Conservation (phyloP, 2,113 vertebrate species). For the Nyctibius bracteatus region DNA sequence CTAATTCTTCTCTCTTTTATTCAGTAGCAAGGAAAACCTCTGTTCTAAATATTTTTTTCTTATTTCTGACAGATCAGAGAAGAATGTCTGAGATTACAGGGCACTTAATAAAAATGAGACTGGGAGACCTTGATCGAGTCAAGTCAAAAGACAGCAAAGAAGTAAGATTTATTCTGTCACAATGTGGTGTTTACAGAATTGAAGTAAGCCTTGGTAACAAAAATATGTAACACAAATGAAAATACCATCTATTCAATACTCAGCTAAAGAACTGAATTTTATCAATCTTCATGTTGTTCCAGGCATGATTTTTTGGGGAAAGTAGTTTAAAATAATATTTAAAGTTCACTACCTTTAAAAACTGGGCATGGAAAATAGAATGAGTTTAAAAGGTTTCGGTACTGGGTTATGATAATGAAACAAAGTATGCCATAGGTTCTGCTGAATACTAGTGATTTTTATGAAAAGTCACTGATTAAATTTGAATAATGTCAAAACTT, state of each 20-base stretch:
- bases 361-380: not conserved
- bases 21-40: not conserved
- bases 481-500: not conserved
- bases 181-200: not conserved
- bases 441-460: not conserved
- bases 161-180: conserved; percentile 69
- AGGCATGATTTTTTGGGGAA: not conserved
- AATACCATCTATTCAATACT: not conserved
- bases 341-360: not conserved
- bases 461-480: not conserved
- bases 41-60: not conserved
- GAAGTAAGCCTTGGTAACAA: not conserved
- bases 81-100: conserved; percentile 93
- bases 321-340: not conserved
- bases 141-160: conserved; percentile 90
- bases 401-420: not conserved
- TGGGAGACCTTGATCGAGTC: conserved; percentile 87
- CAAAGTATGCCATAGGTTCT: not conserved
- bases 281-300: not conserved
- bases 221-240: not conserved
- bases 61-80: conserved; percentile 84
- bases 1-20: not conserved
- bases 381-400: not conserved
- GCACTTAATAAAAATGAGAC: conserved; percentile 91
- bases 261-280: not conserved